Conservation (phyloP, 2,888 invertebrate genomes). For the Mesodorylaimus sp. region DNA sequence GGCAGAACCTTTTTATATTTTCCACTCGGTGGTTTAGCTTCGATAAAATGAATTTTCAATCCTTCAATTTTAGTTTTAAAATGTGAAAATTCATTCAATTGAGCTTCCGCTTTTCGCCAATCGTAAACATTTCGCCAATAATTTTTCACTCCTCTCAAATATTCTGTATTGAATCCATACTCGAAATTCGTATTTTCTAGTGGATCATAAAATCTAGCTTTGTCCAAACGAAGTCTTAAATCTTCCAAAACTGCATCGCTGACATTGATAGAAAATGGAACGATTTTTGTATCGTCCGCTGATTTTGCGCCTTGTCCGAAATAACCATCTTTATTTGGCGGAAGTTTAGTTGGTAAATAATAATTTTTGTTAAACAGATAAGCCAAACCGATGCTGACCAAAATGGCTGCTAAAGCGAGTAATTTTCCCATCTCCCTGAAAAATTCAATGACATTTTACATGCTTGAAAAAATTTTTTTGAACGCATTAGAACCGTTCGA, state of each 20-base stretch:
- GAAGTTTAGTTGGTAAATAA: no score
- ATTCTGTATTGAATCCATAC: conserved; percentile 59
- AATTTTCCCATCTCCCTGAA: no score
- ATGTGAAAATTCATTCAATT: conserved; percentile 55
- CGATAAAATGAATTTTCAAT: conserved; percentile 55
- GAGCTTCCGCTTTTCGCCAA: conserved; percentile 48
- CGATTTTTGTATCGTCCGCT: no score
- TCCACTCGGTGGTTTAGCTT: conserved; percentile 41
- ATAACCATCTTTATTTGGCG: no score
- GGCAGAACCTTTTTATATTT: conserved; percentile 40
- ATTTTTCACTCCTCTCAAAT: conserved; percentile 45
- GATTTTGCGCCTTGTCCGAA: no score
- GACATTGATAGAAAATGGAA: no score
- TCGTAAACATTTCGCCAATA: conserved; percentile 59
- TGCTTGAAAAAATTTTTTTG: no score
- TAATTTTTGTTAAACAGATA: no score
- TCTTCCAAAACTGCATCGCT: conserved; percentile 13
- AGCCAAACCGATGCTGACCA: no score
- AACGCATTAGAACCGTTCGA: no score
- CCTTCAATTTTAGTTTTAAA: conserved; percentile 58
- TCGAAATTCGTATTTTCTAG: conserved; percentile 46
- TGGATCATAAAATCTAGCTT: conserved; percentile 26
- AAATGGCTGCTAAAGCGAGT: no score
- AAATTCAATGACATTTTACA: no score
- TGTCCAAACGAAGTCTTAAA: conserved; percentile 36